Evolutionary conservation across 1,140 invertebrate species (phyloP), one percentile per base, ranked within the genome.

Genomic region (Cotesia typhae): DNA sequence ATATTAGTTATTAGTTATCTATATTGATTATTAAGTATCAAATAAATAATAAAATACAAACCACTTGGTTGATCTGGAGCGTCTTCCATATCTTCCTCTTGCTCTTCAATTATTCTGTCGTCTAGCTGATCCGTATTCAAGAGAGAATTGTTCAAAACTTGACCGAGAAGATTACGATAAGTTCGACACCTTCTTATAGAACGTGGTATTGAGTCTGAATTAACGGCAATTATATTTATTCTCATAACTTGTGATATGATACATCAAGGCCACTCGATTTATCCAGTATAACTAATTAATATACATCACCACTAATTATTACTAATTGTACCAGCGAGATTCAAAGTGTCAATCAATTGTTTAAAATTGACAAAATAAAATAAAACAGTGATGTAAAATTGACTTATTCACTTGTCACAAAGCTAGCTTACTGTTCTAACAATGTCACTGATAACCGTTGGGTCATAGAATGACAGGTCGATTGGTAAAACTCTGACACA

Each of bases 1-100:
- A 2, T 1, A 38, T 41, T 5, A 55, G 20, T 14, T 1, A 38
- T 41, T 5, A 55, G 20, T 14, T n/a, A 17, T 64, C 52, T 38
- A 63, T 47, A 57, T 37, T 38, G 2, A 2, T 14, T 17, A 52
- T 51, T 12, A 51, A 70, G 6, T 17, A 55, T 28, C 28, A 65
- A 52, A 60, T 47, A 53, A 36, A 53, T 52, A 71, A 65, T 47
- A n/a, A 28, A 52, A 38, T 72, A 7, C 4, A 36, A 36, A 75
- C 74, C 74, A 6, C 71, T 63, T 9, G 67, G 5, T 14, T 20
- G 57, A 52, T 74, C 61, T 14, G 69, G 70, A 28, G 38, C 59
- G 47, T 57, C 75, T 7, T 65, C 60, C 75, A 76, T 76, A 4
- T 76, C 72, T 63, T 69, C 59, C 52, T 76, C 75, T 67, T 75